A percentile compares a stretch with the other conserved stretches of the same genome.
Conservation (phyloP, 2,888 invertebrate genomes). For the Drosophila setosimentum region DNA sequence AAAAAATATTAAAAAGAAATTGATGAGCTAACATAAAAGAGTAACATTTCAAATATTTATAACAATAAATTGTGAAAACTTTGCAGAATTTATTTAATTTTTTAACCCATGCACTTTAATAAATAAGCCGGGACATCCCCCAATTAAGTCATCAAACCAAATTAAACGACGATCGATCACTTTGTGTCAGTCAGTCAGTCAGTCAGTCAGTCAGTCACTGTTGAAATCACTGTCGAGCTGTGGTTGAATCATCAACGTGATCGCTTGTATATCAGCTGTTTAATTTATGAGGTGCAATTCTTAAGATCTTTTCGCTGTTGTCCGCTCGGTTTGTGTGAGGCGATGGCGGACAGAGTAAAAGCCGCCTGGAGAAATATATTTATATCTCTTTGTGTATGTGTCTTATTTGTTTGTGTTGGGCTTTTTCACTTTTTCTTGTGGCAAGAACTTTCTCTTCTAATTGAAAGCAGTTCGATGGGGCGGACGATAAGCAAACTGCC, state of each 20-base stretch:
- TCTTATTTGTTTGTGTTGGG: slow-evolving; percentile 19
- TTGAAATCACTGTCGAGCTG: slow-evolving; percentile 1
- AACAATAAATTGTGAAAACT: too few relatives aligned
- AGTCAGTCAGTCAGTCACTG: not conserved
- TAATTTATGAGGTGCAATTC: slow-evolving; percentile 79
- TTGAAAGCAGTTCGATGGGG: slow-evolving; percentile 80
- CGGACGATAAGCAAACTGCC: slow-evolving; percentile 60
- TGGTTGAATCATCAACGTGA: slow-evolving; percentile 8
- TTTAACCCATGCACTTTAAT: too few relatives aligned
- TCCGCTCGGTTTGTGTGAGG: slow-evolving; percentile 10
- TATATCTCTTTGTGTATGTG: slow-evolving; percentile 38
- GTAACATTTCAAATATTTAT: not conserved
- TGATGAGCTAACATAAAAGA: not conserved
- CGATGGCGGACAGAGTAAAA: slow-evolving; percentile 47
- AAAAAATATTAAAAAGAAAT: not conserved
- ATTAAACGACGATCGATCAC: not conserved
- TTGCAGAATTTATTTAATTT: not conserved
- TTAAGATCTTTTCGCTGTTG: slow-evolving; percentile 38
- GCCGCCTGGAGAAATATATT: slow-evolving; percentile 41
- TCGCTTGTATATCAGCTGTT: slow-evolving; percentile 49
- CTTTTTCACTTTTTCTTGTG: slow-evolving; percentile 76
- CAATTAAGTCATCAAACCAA: not conserved
- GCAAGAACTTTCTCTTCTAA: slow-evolving; percentile 83
- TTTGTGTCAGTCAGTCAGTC: not conserved
- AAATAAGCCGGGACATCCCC: slow-evolving; percentile 11